Evolutionary conservation across 1,140 invertebrate species (phyloP).

Genomic region (Vanessa atalanta): DNA sequence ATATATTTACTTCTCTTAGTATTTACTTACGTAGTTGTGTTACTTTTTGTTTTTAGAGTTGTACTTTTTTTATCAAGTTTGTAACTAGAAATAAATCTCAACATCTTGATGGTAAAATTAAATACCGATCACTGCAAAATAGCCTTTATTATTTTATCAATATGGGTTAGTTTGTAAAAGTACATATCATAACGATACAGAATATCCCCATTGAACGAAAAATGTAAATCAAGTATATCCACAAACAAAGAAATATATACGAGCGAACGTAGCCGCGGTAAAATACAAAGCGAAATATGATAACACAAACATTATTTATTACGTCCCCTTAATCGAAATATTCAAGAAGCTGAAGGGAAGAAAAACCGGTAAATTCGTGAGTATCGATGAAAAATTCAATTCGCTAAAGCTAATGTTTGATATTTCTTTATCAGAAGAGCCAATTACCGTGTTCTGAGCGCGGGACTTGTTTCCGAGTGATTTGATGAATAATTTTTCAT

Average conservation of each 20-base stretch:
- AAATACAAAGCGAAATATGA: constrained; percentile 1
- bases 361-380: constrained; percentile 6
- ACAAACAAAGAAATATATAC: too few species aligned
- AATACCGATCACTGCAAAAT: too few species aligned
- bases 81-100: too few species aligned
- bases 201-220: neutral
- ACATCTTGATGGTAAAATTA: too few species aligned
- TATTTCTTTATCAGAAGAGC: constrained; percentile 22
- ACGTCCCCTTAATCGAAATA: constrained; percentile 16
- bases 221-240: neutral
- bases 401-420: constrained; percentile 22
- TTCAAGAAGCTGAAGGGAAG: neutral
- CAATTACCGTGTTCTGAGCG: constrained; percentile 19
- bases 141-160: too few species aligned
- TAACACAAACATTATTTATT: constrained; percentile 17
- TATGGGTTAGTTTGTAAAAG: too few species aligned
- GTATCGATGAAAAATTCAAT: constrained; percentile 23
- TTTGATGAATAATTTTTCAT: constrained; percentile 13
- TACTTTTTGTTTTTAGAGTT: too few species aligned
- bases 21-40: too few species aligned
- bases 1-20: too few species aligned
- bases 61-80: too few species aligned
- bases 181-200: too few species aligned
- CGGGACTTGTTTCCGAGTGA: constrained; percentile 7
- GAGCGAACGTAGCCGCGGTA: neutral